A percentile compares a stretch with the other conserved stretches of the same genome.
Evolutionary conservation across 2,113 vertebrate genomes (phyloP).

Genomic region (Elachura formosa): DNA sequence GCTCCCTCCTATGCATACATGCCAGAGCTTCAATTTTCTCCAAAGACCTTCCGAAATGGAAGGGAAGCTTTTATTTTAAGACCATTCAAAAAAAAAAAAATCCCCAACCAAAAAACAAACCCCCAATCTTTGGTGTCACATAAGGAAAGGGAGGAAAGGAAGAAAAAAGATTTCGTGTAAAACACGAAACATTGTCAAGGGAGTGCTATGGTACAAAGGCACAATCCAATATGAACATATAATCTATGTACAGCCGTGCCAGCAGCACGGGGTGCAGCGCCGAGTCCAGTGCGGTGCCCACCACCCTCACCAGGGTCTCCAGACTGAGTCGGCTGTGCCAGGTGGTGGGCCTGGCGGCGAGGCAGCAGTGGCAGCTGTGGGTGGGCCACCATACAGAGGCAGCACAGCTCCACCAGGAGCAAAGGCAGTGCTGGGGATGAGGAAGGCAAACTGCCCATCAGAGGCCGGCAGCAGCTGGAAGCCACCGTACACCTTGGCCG

Average conservation of each 20-base stretch:
- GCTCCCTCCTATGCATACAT: neutral
- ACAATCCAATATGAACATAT: slow-evolving; percentile 97
- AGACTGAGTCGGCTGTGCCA: slow-evolving; percentile 87
- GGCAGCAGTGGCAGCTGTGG: slow-evolving; percentile 48
- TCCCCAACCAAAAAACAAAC: neutral
- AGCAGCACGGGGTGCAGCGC: slow-evolving; percentile 23
- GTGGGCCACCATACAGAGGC: slow-evolving; percentile 82
- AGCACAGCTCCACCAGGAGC: slow-evolving; percentile 84
- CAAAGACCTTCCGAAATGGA: slow-evolving; percentile 54
- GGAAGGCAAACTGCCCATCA: slow-evolving; percentile 95
- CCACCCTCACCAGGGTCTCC: slow-evolving; percentile 90
- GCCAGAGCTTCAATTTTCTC: slow-evolving; percentile 21
- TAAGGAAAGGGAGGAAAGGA: neutral
- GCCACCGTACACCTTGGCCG: slow-evolving; percentile 88
- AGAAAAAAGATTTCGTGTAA: slow-evolving; percentile 74
- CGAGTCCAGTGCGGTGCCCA: slow-evolving; percentile 9
- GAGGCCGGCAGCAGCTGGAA: slow-evolving; percentile 97
- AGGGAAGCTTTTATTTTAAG: slow-evolving; percentile 29
- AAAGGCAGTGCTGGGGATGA: slow-evolving; percentile 92
- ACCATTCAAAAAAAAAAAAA: neutral
- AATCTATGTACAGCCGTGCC: slow-evolving; percentile 61
- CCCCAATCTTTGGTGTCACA: slow-evolving; percentile 56
- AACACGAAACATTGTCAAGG: slow-evolving; percentile 81
- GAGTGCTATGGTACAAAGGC: slow-evolving; percentile 89
- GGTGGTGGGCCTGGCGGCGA: slow-evolving; percentile 66